Percentiles rank a stretch among this genome's conserved stretches.
These are phyloP conservation scores for Pyrocephalus nanus DNA, from an alignment of 2,797 vertebrate species.

Conservation along the genomic window DNA sequence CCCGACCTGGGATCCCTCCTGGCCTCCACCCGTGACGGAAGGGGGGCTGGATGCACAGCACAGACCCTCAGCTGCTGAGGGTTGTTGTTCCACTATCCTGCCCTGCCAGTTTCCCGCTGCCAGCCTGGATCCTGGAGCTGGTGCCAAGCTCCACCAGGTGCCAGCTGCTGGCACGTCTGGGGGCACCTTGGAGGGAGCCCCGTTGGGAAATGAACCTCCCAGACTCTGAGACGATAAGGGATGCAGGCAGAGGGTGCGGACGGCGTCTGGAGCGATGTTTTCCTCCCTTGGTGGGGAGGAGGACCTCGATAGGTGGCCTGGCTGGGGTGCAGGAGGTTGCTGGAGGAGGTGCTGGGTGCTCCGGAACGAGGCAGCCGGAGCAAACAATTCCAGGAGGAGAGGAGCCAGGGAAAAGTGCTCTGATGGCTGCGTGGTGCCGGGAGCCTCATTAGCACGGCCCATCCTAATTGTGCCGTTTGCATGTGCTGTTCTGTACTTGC, in stretches of 20 bases:
- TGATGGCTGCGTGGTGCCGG: slow-evolving; percentile 30
- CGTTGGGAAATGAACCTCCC: not conserved
- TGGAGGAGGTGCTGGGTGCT: slow-evolving; percentile 14
- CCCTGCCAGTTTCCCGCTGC: not conserved
- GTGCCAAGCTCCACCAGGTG: not conserved
- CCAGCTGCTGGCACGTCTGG: not conserved
- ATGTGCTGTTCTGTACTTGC: slow-evolving; percentile 47
- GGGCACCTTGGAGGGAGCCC: not conserved
- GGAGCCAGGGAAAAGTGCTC: slow-evolving; percentile 46
- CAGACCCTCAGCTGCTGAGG: not conserved
- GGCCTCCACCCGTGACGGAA: not conserved
- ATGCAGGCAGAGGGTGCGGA: not conserved
- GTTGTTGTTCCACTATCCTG: not conserved
- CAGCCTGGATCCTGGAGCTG: not conserved
- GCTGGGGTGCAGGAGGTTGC: not conserved
- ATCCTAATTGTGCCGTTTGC: slow-evolving; percentile 48
- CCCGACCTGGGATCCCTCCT: not conserved
- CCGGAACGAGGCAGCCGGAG: not conserved
- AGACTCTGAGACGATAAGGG: not conserved
- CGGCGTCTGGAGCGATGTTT: not conserved
- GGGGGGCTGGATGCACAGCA: not conserved
- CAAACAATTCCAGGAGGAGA: not conserved
- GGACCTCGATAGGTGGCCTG: slow-evolving; percentile 13
- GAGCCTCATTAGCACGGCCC: slow-evolving; percentile 30
- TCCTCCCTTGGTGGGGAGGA: not conserved